Conservation (phyloP, 2,797 vertebrate species). For the Scleropages formosus region DNA sequence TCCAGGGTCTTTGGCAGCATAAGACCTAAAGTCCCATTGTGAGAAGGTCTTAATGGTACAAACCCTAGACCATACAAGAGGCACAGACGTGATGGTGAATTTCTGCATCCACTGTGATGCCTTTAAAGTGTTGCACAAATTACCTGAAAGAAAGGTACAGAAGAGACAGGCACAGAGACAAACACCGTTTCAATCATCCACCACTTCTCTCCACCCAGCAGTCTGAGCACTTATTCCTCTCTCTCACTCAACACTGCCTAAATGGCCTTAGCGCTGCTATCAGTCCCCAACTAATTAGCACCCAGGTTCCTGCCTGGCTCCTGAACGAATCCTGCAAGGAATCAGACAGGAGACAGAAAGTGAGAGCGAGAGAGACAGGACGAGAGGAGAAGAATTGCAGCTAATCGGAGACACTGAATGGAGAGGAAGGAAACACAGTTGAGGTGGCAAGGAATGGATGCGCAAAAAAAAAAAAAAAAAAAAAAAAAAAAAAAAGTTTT, state of each 20-base stretch:
- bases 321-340: slow-evolving; percentile 52
- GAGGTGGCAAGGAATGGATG: neutral
- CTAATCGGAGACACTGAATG: neutral
- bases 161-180: slow-evolving; percentile 1
- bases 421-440: neutral
- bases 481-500: neutral
- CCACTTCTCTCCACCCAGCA: neutral
- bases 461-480: slow-evolving; percentile 7
- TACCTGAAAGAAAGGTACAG: neutral
- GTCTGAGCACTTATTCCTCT: neutral
- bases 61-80: too few species aligned
- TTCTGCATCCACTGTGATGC: neutral
- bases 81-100: neutral
- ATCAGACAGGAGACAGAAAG: slow-evolving; percentile 36
- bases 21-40: too few species aligned
- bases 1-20: too few species aligned
- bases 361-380: neutral
- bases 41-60: too few species aligned
- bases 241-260: slow-evolving; percentile 26
- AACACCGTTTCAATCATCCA: slow-evolving; percentile 11
- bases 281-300: slow-evolving; percentile 58
- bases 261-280: slow-evolving; percentile 41
- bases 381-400: neutral
- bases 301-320: slow-evolving; percentile 43
- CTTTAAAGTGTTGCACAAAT: neutral